These are phyloP conservation scores for Dicroscelio sp. DNA, from an alignment of 2,888 invertebrate species.

Conservation along the genomic window DNA sequence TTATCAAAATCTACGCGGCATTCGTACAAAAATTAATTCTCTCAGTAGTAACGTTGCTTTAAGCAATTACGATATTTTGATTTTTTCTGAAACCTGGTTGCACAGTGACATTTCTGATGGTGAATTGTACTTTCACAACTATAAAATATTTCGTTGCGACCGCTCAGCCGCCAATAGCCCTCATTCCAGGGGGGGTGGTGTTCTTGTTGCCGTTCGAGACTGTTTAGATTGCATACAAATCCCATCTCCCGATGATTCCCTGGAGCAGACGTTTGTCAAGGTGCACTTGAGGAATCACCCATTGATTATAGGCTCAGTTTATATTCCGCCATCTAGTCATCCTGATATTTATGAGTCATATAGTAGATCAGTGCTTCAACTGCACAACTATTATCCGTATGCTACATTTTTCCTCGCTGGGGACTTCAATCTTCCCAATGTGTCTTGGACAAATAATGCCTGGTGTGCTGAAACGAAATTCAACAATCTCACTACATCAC, in stretches of 20 bases:
- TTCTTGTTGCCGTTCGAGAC: slow-evolving; percentile 35
- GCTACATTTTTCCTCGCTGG: neutral
- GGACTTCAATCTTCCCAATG: neutral
- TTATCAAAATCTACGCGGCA: slow-evolving; percentile 38
- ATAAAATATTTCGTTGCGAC: slow-evolving; percentile 42
- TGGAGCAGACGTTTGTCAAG: neutral
- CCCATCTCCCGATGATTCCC: neutral
- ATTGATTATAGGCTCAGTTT: neutral
- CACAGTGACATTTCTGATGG: neutral
- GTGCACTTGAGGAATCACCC: neutral
- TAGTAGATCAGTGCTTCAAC: neutral
- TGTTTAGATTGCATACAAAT: neutral
- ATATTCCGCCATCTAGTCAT: neutral
- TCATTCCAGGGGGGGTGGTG: slow-evolving; percentile 22
- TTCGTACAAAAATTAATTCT: slow-evolving; percentile 5
- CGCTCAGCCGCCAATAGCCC: neutral
- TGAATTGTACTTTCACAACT: neutral
- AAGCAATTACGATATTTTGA: slow-evolving; percentile 21
- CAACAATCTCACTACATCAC: neutral
- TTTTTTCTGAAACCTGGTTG: slow-evolving; percentile 42
- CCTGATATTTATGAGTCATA: neutral
- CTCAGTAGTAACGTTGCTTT: neutral
- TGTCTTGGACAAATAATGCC: neutral
- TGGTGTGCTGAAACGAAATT: neutral
- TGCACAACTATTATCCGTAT: neutral